Evolutionary conservation across 2,888 invertebrate genomes (phyloP).

Genomic region (Pseudococcus viburni): DNA sequence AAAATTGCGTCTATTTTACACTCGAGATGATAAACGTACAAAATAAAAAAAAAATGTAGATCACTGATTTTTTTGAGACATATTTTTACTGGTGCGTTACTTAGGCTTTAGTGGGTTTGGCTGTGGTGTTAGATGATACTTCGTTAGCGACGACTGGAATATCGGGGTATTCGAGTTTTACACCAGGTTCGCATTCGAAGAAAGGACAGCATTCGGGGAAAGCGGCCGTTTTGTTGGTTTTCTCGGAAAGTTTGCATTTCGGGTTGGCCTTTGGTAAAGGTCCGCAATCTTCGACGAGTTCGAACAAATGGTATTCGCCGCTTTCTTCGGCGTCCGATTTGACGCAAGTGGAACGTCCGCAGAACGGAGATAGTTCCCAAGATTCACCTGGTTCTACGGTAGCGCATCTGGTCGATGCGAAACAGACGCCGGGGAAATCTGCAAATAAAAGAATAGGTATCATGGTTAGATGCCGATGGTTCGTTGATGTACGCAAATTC

Average conservation of each 20-base stretch:
- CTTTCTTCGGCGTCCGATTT: constrained; percentile 77
- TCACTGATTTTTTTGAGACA: constrained; percentile 16
- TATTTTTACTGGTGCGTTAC: background rate
- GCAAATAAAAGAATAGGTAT: constrained; percentile 67
- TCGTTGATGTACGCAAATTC: background rate
- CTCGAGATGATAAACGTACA: background rate
- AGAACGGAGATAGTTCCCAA: constrained; percentile 91
- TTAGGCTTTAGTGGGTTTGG: constrained; percentile 67
- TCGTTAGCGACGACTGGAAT: constrained; percentile 76
- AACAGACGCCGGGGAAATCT: constrained; percentile 93
- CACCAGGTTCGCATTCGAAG: constrained; percentile 89
- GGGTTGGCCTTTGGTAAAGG: constrained; percentile 87
- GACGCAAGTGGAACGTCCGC: constrained; percentile 91
- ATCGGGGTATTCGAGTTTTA: constrained; percentile 88
- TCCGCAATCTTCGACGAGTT: constrained; percentile 85
- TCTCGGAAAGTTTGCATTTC: constrained; percentile 86
- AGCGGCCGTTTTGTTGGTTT: constrained; percentile 89
- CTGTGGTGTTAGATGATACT: constrained; percentile 68
- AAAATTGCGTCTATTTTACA: background rate
- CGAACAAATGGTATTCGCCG: constrained; percentile 76
- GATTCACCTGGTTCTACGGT: constrained; percentile 88
- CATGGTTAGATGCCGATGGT: background rate
- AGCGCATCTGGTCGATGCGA: constrained; percentile 90
- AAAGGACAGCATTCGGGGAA: constrained; percentile 90
- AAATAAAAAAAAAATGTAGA: background rate